These are phyloP conservation scores for Musca vetustissima DNA, from an alignment of 1,140 invertebrate genomes.

Conservation along the genomic window DNA sequence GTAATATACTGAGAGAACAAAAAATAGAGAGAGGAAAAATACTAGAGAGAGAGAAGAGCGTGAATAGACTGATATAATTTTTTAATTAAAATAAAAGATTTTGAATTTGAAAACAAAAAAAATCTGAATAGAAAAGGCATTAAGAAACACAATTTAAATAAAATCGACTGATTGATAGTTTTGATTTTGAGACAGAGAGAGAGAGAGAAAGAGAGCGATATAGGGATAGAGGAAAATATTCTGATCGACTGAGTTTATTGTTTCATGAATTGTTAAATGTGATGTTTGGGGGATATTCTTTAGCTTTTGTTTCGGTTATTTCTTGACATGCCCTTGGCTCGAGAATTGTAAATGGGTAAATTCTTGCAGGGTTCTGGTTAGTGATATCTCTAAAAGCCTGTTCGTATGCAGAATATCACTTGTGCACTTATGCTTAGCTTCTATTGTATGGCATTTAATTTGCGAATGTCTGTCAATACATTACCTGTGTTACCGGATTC, in stretches of 20 bases:
- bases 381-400: no score
- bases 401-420: no score
- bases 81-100: background rate
- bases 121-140: background rate
- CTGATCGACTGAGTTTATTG: slow-evolving; percentile 16
- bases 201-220: slow-evolving; percentile 13
- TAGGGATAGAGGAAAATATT: slow-evolving; percentile 11
- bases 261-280: slow-evolving; percentile 18
- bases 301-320: background rate
- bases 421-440: no score
- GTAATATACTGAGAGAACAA: no score
- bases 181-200: no score
- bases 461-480: background rate
- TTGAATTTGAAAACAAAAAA: background rate
- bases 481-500: slow-evolving; percentile 80
- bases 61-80: background rate
- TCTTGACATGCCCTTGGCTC: no score
- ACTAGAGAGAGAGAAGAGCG: background rate
- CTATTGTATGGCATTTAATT: no score
- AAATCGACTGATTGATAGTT: slow-evolving; percentile 10
- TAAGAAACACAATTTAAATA: background rate
- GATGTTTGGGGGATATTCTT: background rate
- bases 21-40: background rate
- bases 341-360: no score
- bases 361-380: no score